Evolutionary conservation across 2,797 vertebrate genomes (phyloP), one percentile per base, ranked within the genome.

Genomic region (Myotis pilosus): DNA sequence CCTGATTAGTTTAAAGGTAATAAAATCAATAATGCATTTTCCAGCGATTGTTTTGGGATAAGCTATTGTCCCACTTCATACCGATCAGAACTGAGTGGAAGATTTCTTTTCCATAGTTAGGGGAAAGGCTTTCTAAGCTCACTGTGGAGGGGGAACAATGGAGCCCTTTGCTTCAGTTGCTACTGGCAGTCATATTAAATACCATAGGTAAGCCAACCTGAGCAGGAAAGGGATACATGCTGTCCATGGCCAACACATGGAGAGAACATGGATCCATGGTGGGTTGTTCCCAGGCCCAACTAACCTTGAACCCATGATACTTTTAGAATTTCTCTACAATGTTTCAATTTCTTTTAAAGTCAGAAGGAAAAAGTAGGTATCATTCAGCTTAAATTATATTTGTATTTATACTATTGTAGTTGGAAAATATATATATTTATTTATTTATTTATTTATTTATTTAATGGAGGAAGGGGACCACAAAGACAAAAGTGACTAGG

Each of bases 331-430:
- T 19, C 51, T 75, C n/a, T 44, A 55, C 22, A 30, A 55, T 69
- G n/a, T 49, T 81, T 88, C 85, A 84, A 64, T 96, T 87, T 88
- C 64, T 87, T 83, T 74, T 55, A 80, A 88, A 85, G 33, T 71
- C 51, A 85, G 79, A 66, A 93, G 74, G 57, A 57, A 91, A 85
- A 68, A 80, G 68, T 69, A 55, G 53, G 53, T 75, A 44, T 80
- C 41, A 41, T 23, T 22, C 8, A n/a, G n/a, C 6, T 51, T 57
- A 20, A 10, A 41, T 82, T 83, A 57, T 66, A 44, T 74, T 74
- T 91, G 6, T 82, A 44, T 79, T 93, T 47, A 62, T 95, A 84
- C 25, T 8, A 84, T 12, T 62, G 2, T n/a, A 91, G n/a, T 71
- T 17, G n/a, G n/a, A 57, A 87, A 76, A 72, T 28, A 4, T 60